Conservation (phyloP, 30 jellyfish, hydroid and myxozoan genomes). For the Aurelia coerulea region DNA sequence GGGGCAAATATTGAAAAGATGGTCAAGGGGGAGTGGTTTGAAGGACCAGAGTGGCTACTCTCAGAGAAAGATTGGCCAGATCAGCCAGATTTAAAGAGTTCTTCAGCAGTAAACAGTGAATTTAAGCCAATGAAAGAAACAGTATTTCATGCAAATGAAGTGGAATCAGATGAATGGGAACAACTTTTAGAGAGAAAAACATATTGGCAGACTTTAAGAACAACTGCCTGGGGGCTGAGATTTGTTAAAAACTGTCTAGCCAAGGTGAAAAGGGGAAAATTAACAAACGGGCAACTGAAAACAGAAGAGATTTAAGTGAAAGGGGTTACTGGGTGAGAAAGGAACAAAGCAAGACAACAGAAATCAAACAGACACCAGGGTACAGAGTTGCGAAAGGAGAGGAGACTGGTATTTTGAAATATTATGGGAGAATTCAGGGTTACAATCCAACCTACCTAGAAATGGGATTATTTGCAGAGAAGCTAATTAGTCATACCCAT, state of each 20-base stretch:
- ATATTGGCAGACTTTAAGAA: conserved; percentile 18
- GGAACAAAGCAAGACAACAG: too few relatives aligned
- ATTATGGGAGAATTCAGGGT: too few relatives aligned
- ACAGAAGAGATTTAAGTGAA: conserved; percentile 29
- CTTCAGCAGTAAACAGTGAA: not conserved
- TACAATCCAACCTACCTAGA: not conserved
- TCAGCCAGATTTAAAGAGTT: too few relatives aligned
- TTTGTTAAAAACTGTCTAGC: conserved; percentile 13
- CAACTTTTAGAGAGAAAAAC: conserved; percentile 13
- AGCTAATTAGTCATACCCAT: conserved; percentile 26
- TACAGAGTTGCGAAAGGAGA: not conserved
- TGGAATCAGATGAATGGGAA: conserved; percentile 27
- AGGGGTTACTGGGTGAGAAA: not conserved
- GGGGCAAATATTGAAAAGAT: not conserved
- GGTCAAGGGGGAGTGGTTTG: too few relatives aligned
- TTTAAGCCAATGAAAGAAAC: conserved; percentile 16
- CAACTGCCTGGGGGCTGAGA: conserved; percentile 26
- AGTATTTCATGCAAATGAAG: conserved; percentile 8
- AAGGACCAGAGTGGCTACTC: too few relatives aligned
- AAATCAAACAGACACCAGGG: too few relatives aligned
- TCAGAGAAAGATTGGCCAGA: too few relatives aligned
- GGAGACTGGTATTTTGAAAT: too few relatives aligned
- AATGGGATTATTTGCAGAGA: conserved; percentile 19
- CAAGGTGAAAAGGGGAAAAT: not conserved
- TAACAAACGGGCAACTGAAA: conserved; percentile 2